Percentiles rank a stretch among this genome's conserved stretches.
phyloP scores from a whole-genome alignment of 2,888 invertebrate species.

The Thera britannica region DNA sequence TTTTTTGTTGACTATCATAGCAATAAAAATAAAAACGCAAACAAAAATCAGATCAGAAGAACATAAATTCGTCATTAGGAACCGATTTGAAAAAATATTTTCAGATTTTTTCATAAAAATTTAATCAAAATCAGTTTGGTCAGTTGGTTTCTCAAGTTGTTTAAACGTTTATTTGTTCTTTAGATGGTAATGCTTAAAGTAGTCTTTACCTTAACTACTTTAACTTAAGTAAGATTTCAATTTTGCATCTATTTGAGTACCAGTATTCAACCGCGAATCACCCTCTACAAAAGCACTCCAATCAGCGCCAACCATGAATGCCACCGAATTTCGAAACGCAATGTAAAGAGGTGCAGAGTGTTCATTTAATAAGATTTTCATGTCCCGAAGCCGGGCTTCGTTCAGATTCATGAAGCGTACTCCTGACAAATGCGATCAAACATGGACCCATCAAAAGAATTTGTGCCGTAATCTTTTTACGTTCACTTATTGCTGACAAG shows the following conservation, averaged over 20 bases:
- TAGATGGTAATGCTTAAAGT: no score
- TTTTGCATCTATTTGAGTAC: neutral
- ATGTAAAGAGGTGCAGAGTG: constrained; percentile 21
- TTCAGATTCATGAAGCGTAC: constrained; percentile 41
- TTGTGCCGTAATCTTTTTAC: constrained; percentile 44
- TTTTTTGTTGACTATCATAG: no score
- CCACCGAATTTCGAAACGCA: constrained; percentile 17
- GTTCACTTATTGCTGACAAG: constrained; percentile 47
- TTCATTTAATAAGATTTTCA: constrained; percentile 28
- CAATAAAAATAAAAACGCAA: no score
- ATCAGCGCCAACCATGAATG: constrained; percentile 20
- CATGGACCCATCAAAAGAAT: constrained; percentile 45
- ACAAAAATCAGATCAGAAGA: no score
- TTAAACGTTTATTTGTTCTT: no score
- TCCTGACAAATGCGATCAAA: constrained; percentile 42
- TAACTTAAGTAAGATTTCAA: neutral
- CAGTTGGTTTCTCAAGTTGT: no score
- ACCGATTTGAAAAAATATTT: no score
- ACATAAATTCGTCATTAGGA: no score
- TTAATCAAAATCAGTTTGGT: no score
- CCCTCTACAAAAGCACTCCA: constrained; percentile 16
- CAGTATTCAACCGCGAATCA: constrained; percentile 4
- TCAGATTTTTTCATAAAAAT: no score
- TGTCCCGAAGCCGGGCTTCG: constrained; percentile 25
- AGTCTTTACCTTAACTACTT: no score